phyloP scores from a whole-genome alignment of 2,888 invertebrate genomes.

The Andrena dorsata region DNA sequence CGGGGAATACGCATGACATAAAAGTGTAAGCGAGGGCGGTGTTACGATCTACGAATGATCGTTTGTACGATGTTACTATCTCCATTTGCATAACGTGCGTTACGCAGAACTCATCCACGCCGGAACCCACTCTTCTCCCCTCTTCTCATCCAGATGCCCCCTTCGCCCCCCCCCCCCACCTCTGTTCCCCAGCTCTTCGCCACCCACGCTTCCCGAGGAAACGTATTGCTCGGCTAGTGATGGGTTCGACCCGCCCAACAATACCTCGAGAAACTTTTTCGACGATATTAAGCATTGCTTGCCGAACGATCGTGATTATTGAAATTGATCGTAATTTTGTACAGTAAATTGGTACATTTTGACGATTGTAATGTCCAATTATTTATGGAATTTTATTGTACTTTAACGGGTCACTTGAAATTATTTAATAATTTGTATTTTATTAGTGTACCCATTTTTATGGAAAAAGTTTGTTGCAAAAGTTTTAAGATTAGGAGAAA shows the following conservation, averaged over 20 bases:
- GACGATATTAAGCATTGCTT: no score
- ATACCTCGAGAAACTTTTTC: background rate
- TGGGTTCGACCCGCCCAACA: constrained; percentile 8
- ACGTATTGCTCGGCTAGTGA: constrained; percentile 11
- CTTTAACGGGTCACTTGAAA: no score
- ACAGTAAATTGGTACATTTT: background rate
- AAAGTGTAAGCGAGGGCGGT: background rate
- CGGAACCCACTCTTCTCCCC: constrained; percentile 26
- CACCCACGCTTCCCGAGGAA: constrained; percentile 44
- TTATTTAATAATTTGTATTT: background rate
- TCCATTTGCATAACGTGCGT: constrained; percentile 70
- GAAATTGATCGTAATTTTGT: no score
- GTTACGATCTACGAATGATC: constrained; percentile 35
- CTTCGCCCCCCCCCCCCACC: background rate
- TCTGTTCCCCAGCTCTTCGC: background rate
- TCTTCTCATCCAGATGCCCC: background rate
- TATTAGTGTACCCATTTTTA: background rate
- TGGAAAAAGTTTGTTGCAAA: background rate
- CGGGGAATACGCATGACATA: constrained; percentile 4
- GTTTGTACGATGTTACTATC: constrained; percentile 65
- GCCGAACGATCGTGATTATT: no score
- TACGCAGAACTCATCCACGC: constrained; percentile 61
- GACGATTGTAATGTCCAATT: background rate
- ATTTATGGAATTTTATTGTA: background rate
- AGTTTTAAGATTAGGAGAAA: background rate